Conservation (phyloP, 2,113 vertebrate species). For the Phaetusa simplex region DNA sequence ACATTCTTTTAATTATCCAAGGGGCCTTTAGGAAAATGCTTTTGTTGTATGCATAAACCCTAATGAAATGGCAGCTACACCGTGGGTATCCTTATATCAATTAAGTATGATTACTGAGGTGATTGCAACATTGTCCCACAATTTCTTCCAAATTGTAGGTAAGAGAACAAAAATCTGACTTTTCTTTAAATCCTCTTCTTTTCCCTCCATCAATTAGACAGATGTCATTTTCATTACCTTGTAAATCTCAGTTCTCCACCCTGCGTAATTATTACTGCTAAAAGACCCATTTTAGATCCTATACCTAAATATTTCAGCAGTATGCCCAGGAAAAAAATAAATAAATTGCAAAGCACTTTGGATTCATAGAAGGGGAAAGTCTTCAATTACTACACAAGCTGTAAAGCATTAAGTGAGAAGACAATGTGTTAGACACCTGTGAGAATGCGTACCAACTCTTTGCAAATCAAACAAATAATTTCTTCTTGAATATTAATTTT, state of each 20-base stretch:
- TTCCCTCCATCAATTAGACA: not conserved
- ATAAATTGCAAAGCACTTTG: not conserved
- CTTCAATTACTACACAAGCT: not conserved
- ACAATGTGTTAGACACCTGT: not conserved
- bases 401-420: not conserved
- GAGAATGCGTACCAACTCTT: not conserved
- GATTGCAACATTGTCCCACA: not conserved
- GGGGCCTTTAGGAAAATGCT: not conserved
- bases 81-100: not conserved
- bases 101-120: not conserved
- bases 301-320: not conserved
- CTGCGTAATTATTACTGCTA: not conserved
- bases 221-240: not conserved
- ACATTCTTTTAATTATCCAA: not conserved
- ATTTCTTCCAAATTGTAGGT: not conserved
- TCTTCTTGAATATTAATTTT: constrained; percentile 50
- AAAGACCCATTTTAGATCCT: not conserved
- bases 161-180: not conserved
- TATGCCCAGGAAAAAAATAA: not conserved
- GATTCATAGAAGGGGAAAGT: not conserved
- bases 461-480: not conserved
- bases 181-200: not conserved
- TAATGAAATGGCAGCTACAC: not conserved
- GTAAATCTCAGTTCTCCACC: not conserved
- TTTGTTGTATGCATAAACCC: not conserved